These are phyloP conservation scores for Cactoblastis cactorum DNA, from an alignment of 2,888 invertebrate species.

Conservation along the genomic window DNA sequence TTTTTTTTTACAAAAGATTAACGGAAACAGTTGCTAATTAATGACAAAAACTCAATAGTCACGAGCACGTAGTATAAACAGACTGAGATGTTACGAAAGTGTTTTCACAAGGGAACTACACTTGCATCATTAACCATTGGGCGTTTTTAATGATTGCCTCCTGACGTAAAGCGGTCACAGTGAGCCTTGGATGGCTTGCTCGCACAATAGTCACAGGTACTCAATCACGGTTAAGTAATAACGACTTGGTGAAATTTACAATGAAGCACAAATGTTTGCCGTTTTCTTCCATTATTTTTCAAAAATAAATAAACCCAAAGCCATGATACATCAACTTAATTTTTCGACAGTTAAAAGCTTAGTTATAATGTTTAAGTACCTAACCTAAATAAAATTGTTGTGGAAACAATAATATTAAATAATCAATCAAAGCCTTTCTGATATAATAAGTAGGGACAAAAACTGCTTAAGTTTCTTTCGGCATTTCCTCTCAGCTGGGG, in stretches of 20 bases:
- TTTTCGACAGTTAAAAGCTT: too few relatives aligned
- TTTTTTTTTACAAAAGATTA: neutral
- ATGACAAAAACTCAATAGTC: neutral
- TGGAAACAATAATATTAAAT: too few relatives aligned
- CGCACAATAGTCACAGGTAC: constrained; percentile 20
- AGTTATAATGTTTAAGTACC: too few relatives aligned
- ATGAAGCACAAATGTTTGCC: constrained; percentile 39
- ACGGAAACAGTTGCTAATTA: constrained; percentile 16
- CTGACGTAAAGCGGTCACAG: constrained; percentile 66
- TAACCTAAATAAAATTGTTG: too few relatives aligned
- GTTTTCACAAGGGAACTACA: constrained; percentile 43
- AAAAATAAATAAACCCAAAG: too few relatives aligned
- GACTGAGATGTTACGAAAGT: constrained; percentile 22
- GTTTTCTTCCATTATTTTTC: neutral
- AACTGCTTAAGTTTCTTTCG: too few relatives aligned
- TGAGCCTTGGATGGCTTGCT: constrained; percentile 38
- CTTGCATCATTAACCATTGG: constrained; percentile 45
- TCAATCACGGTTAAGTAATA: constrained; percentile 35
- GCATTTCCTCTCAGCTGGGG: too few relatives aligned
- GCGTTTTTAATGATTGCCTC: constrained; percentile 57
- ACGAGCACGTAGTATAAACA: neutral
- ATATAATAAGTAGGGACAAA: too few relatives aligned
- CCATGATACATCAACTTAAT: too few relatives aligned
- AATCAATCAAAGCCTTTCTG: too few relatives aligned
- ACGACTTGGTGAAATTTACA: constrained; percentile 31